Evolutionary conservation across 2,888 invertebrate species (phyloP).

Genomic region (Andrena flavipes): DNA sequence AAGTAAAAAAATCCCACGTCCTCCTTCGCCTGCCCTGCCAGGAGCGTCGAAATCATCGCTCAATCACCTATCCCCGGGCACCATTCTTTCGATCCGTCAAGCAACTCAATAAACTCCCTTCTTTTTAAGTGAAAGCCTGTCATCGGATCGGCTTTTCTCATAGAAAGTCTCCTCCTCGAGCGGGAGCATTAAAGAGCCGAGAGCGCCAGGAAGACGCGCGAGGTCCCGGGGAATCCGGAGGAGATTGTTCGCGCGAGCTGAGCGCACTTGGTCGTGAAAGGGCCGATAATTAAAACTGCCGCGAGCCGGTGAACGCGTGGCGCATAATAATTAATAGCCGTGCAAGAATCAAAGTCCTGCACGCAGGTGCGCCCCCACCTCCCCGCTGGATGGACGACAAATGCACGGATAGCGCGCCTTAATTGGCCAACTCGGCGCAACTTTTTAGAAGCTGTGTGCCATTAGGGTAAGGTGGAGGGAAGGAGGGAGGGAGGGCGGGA

Average conservation of each 20-base stretch:
- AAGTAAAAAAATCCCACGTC: too few relatives aligned
- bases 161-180: constrained; percentile 26
- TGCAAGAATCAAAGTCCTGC: constrained; percentile 40
- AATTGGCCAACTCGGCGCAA: constrained; percentile 64
- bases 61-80: background rate
- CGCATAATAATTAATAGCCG: constrained; percentile 69
- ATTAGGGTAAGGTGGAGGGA: constrained; percentile 50
- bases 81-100: background rate
- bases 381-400: constrained; percentile 58
- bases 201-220: background rate
- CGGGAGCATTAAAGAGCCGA: background rate
- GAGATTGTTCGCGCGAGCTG: constrained; percentile 13
- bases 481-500: constrained; percentile 12
- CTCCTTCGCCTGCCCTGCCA: background rate
- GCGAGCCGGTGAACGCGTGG: constrained; percentile 44
- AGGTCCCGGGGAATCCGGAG: background rate
- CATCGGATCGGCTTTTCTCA: constrained; percentile 14
- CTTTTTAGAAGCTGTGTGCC: constrained; percentile 53
- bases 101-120: background rate
- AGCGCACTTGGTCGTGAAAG: background rate
- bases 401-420: constrained; percentile 62
- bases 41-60: background rate
- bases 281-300: constrained; percentile 59
- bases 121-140: constrained; percentile 32
- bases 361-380: constrained; percentile 37